Evolutionary conservation across 2,113 vertebrate genomes (phyloP), one percentile per base, ranked within the genome.

Genomic region (Cyprinus carpio): DNA sequence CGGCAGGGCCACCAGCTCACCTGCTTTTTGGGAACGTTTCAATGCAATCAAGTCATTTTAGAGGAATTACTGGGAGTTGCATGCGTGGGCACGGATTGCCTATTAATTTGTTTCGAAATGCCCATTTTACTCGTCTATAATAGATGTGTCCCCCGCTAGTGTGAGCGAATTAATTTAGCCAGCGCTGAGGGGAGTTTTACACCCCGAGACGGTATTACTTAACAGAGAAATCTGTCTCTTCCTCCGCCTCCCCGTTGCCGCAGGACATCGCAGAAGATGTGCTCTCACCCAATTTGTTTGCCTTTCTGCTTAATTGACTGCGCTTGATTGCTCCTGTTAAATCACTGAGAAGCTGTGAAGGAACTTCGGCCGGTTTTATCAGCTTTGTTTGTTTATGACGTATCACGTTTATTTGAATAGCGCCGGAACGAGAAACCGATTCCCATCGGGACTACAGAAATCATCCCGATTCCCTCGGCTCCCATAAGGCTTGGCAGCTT

Each of bases 271-370:
- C 43, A 81, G 69, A 81, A 81, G 60, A 81, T 54, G 80, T 81
- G 80, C 80, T 69, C 80, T 81, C 80, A 81, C 80, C 62, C 80
- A 81, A 69, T 81, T 81, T 81, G 80, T 81, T 81, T 81, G 62
- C 80, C 40, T 81, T 81, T 81, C 60, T 69, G 62, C 27, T 69
- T 81, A 81, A 81, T 81, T 81, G 80, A 81, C 80, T 81, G 80
- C 80, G 43, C 80, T 81, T 81, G 80, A 69, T 81, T 81, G 80
- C 80, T 67, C 62, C 62, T 69, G 40, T 81, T 81, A 69, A 81
- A 81, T 81, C 64, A 67, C 62, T 23, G 43, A 81, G 64, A 81
- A 81, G 46, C 80, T 54, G 80, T 54, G 43, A 81, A 46, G 80
- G 25, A 81, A 69, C 80, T 67, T 58, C 23, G 76, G 76, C 76